phyloP scores from a whole-genome alignment of 2,797 vertebrate genomes.

The Forpus xanthops region DNA sequence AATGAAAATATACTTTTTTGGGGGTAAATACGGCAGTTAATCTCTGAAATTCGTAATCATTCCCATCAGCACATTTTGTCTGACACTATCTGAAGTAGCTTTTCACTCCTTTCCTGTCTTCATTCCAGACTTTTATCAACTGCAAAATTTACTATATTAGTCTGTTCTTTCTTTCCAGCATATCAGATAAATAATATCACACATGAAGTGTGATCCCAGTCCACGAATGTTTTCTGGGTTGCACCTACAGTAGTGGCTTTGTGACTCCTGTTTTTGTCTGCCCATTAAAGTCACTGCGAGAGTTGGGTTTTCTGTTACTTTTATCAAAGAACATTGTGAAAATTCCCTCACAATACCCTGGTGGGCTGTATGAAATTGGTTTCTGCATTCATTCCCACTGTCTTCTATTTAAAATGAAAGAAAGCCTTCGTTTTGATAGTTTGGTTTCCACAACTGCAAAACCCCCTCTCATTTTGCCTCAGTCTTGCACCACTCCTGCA shows the following conservation, averaged over 20 bases:
- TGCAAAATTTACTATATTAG: background rate
- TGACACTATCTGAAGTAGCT: background rate
- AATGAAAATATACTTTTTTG: background rate
- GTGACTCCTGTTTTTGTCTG: background rate
- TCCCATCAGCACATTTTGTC: background rate
- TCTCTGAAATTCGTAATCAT: background rate
- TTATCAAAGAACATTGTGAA: background rate
- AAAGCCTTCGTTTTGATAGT: background rate
- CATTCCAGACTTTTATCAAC: background rate
- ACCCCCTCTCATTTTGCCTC: background rate
- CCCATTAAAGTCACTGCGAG: background rate
- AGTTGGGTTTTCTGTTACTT: background rate
- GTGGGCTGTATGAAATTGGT: background rate
- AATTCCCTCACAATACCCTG: fast-evolving
- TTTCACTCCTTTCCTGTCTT: background rate
- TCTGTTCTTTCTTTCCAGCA: conserved; percentile 1
- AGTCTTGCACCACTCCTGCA: background rate
- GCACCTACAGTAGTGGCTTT: background rate
- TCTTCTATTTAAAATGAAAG: background rate
- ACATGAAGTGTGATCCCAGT: background rate
- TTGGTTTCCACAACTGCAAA: background rate
- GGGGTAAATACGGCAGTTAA: background rate
- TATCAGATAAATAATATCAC: background rate
- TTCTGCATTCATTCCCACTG: background rate
- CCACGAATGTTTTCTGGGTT: background rate